These are phyloP conservation scores for Nyctibius grandis DNA, from an alignment of 2,797 vertebrate genomes.

Conservation along the genomic window DNA sequence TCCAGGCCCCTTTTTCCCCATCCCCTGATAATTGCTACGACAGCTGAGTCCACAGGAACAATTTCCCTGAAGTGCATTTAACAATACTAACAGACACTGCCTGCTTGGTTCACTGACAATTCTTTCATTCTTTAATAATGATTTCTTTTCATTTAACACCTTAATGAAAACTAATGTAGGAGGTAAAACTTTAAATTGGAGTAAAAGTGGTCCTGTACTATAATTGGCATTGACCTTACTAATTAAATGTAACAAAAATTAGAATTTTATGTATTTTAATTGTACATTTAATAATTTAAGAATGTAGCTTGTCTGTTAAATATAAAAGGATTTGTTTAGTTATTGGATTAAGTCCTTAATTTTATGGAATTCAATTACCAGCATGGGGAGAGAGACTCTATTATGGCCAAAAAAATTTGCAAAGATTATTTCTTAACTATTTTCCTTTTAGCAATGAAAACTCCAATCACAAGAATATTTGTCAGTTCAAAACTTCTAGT, in stretches of 20 bases:
- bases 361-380: conserved; percentile 60
- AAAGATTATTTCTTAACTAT: conserved; percentile 2
- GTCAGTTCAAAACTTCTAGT: neutral
- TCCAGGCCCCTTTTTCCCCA: neutral
- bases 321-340: conserved; percentile 64
- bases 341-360: conserved; percentile 44
- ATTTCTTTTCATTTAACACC: conserved; percentile 60
- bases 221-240: conserved; percentile 59
- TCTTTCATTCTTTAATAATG: conserved; percentile 47
- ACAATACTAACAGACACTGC: neutral
- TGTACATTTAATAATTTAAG: conserved; percentile 59
- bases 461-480: neutral
- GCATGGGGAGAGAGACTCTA: neutral
- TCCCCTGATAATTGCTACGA: neutral
- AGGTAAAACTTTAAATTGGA: conserved; percentile 49
- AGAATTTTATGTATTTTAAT: conserved; percentile 70
- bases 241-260: conserved; percentile 65
- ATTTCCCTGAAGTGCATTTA: conserved; percentile 21
- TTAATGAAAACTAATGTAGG: conserved; percentile 65
- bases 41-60: neutral
- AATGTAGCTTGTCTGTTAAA: conserved; percentile 59
- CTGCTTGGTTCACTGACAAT: conserved; percentile 35
- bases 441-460: conserved; percentile 15
- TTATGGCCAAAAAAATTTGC: neutral
- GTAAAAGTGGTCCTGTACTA: neutral